These are phyloP conservation scores for Paracanthobrama guichenoti DNA, from an alignment of 2,113 vertebrate species.

Conservation along the genomic window DNA sequence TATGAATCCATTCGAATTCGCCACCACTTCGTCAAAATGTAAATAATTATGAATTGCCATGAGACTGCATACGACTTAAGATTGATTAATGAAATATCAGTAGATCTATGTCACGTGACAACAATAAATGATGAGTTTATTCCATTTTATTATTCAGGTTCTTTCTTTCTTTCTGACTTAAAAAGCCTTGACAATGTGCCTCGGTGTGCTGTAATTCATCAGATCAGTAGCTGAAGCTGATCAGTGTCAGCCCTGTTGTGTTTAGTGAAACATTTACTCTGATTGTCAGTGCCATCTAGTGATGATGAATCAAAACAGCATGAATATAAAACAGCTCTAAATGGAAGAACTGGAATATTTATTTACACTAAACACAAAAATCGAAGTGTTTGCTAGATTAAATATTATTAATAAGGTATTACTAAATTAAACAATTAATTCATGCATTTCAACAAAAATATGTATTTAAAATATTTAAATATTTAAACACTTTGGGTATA, in stretches of 20 bases:
- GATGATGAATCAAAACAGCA: not conserved
- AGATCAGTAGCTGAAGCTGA: not conserved
- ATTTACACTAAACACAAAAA: not conserved
- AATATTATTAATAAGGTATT: not conserved
- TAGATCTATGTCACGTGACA: not conserved
- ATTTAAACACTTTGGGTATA: too few relatives aligned
- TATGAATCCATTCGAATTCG: too few relatives aligned
- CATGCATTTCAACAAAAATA: too few relatives aligned
- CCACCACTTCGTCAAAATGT: too few relatives aligned
- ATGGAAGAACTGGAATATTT: not conserved
- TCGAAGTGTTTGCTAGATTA: not conserved
- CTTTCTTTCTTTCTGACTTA: not conserved
- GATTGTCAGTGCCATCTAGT: slow-evolving; percentile 44
- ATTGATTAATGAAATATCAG: not conserved
- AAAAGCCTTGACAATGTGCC: too few relatives aligned
- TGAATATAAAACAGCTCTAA: too few relatives aligned
- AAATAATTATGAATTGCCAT: too few relatives aligned
- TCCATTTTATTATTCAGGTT: not conserved
- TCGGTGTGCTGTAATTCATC: not conserved
- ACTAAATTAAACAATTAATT: not conserved
- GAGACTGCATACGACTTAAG: not conserved
- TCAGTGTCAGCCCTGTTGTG: not conserved
- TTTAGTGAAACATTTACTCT: slow-evolving; percentile 3
- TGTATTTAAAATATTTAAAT: too few relatives aligned
- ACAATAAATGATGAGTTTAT: not conserved